Evolutionary conservation across 2,888 invertebrate genomes (phyloP), one percentile per base, ranked within the genome.

Genomic region (Orthosia gothica): DNA sequence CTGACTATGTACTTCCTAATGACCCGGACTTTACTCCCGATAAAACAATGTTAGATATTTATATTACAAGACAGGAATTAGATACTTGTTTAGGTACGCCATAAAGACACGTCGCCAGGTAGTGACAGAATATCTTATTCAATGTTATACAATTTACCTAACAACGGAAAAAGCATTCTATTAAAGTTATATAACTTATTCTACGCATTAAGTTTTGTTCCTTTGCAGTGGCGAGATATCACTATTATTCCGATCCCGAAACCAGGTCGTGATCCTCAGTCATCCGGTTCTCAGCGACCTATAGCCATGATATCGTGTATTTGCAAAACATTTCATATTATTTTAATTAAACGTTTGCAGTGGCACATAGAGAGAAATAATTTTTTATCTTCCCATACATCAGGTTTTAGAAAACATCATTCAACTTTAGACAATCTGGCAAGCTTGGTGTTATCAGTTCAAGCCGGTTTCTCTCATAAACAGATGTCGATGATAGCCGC

Each of bases 41-140:
- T 12, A 58, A 40, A 58, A 58, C 58, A 4, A n/a, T 2, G 18
- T 58, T 40, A 18, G 58, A 58, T 40, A 58, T 12, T 18, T 32
- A 5, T 11, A n/a, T 58, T 2, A n/a, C 58, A 12, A 58, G 12
- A 59, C 32, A 40, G 12, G 58, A 40, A 59, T n/a, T 59, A 40
- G 58, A 59, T 40, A n/a, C 12, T 32, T 32, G 32, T 59, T n/a
- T n/a, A n/a, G n/a, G n/a, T 59, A 59, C 32, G 32, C 18, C 58
- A 40, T 59, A 59, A 59, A 59, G 58, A 59, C 18, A 59, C 32
- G 11, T 18, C 58, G 32, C 58, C 58, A 13, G 58, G 58, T 59
- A 59, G n/a, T 40, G 58, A 59, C 32, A 59, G n/a, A 59, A 59
- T 59, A 59, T 59, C n/a, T n/a, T 59, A 59, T 59, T 59, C 58